A percentile compares a stretch with the other conserved stretches of the same genome.
phyloP scores from a whole-genome alignment of 2,797 vertebrate species.

The Gadopsis marmoratus region DNA sequence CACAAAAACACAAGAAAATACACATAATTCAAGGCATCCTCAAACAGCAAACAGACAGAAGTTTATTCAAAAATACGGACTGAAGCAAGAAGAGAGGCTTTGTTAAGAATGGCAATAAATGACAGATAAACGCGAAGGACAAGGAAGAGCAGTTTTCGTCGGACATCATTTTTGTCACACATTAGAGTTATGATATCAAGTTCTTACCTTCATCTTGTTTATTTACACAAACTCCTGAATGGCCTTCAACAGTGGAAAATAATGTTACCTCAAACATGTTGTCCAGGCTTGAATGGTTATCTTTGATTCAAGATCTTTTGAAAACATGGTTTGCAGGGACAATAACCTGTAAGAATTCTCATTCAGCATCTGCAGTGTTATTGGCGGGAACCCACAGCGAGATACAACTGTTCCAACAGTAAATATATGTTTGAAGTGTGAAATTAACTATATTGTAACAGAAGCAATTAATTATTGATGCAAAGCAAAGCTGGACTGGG shows the following conservation, averaged over 20 bases:
- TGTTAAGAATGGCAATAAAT: conserved; percentile 91
- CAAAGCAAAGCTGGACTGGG: conserved; percentile 41
- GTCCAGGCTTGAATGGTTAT: conserved; percentile 60
- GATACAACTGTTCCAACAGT: conserved; percentile 18
- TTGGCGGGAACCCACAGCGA: conserved; percentile 40
- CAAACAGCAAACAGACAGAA: conserved; percentile 55
- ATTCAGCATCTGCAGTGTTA: conserved; percentile 47
- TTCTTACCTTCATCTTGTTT: conserved; percentile 58
- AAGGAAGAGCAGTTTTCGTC: conserved; percentile 45
- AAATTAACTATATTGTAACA: conserved; percentile 52
- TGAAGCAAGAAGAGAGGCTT: conserved; percentile 64
- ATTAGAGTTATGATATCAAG: conserved; percentile 50
- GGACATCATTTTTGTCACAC: conserved; percentile 67
- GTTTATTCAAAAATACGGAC: conserved; percentile 48
- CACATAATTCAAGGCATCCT: conserved; percentile 50
- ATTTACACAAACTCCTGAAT: conserved; percentile 57
- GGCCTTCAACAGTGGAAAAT: conserved; percentile 64
- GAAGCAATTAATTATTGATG: conserved; percentile 63
- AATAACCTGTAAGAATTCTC: conserved; percentile 20
- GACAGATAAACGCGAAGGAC: conserved; percentile 63
- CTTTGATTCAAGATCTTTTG: conserved; percentile 45
- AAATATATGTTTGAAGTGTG: conserved; percentile 38
- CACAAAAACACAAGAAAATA: conserved; percentile 68
- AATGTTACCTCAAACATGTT: conserved; percentile 76
- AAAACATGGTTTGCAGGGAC: conserved; percentile 45